phyloP scores from a whole-genome alignment of 2,888 invertebrate species.

The Harmothoe impar region DNA sequence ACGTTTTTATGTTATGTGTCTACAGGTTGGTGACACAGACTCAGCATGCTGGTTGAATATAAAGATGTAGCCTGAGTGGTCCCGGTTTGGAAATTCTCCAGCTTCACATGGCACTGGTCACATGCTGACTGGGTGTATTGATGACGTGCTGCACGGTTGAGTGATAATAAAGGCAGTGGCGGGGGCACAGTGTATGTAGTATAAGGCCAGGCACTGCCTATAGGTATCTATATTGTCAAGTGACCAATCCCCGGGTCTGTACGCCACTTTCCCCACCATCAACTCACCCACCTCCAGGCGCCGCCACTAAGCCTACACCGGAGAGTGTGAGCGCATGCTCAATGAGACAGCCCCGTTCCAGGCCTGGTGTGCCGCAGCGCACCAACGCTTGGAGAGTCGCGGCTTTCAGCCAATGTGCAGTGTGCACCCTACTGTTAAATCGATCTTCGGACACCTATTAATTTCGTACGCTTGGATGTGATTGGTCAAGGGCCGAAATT shows the following conservation, averaged over 20 bases:
- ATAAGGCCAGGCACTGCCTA: not conserved
- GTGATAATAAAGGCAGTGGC: not conserved
- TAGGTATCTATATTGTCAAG: slow-evolving; percentile 45
- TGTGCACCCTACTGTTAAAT: slow-evolving; percentile 58
- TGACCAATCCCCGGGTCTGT: slow-evolving; percentile 43
- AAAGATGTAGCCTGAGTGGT: too few relatives aligned
- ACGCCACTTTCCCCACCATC: slow-evolving; percentile 15
- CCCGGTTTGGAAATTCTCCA: too few relatives aligned
- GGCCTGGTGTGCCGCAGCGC: not conserved
- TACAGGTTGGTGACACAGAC: too few relatives aligned
- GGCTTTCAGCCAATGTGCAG: slow-evolving; percentile 46
- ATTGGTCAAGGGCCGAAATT: slow-evolving; percentile 50
- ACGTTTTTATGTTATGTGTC: too few relatives aligned
- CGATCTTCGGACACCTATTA: slow-evolving; percentile 52
- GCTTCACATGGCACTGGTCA: too few relatives aligned
- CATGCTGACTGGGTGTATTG: too few relatives aligned
- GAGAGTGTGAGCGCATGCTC: slow-evolving; percentile 37
- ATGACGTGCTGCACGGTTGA: too few relatives aligned
- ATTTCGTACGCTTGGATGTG: slow-evolving; percentile 36
- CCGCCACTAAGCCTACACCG: not conserved
- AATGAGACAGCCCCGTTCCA: not conserved
- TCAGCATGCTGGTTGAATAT: too few relatives aligned
- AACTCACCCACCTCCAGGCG: not conserved
- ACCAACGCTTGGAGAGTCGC: slow-evolving; percentile 22
- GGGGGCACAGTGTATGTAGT: not conserved